Base-by-base conservation (phyloP, 2,888 invertebrate genomes). In the Yponomeuta cagnagella region DNA sequence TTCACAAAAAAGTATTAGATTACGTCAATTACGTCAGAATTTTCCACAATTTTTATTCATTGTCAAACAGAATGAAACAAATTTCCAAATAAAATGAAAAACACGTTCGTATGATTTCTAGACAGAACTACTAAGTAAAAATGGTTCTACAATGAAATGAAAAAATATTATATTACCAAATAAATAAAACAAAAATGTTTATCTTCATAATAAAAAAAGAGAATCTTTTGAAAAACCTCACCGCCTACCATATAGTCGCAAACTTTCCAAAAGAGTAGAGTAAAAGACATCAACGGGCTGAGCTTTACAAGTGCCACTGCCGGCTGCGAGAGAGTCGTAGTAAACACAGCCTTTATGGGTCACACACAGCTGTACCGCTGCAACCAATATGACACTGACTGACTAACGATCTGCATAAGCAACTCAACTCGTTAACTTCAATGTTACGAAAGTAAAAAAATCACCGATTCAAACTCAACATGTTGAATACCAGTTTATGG, bases 201-300 rank as follows among this genome's bases (percentile, higher is more conserved):
- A 52, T 12, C 52, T 15, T 4, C 15, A 12, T 58, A 15, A 15
- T 15, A 15, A 15, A 58, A 58, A 12, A 1, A 5, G 5, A 58
- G 12, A 58, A 58, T 15, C 12, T 58, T 58, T 58, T 12, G 52
- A 15, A 58, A 15, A 15, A 58, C 15, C 12, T 58, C 52, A 58
- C 12, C 52, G 52, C 52, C 52, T 15, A 58, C 15, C 15, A 15
- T 58, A 15, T 58, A 15, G 52, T 15, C 15, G 52, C 12, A 12
- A 58, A 58, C 15, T 58, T 58, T 15, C 3, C 52, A 58, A 58
- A 58, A 58, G 52, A 12, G 52, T 15, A 58, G 83, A 88, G 87
- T 82, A 88, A 89, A 91, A 90, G 88, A 90, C 89, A 87, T 90
- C 89, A 90, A 90, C 90, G 90, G 81, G 88, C 83, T 85, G 80